A percentile compares a stretch with the other conserved stretches of the same genome.
phyloP scores from a whole-genome alignment of 2,797 vertebrate genomes.

The Danio albolineatus region DNA sequence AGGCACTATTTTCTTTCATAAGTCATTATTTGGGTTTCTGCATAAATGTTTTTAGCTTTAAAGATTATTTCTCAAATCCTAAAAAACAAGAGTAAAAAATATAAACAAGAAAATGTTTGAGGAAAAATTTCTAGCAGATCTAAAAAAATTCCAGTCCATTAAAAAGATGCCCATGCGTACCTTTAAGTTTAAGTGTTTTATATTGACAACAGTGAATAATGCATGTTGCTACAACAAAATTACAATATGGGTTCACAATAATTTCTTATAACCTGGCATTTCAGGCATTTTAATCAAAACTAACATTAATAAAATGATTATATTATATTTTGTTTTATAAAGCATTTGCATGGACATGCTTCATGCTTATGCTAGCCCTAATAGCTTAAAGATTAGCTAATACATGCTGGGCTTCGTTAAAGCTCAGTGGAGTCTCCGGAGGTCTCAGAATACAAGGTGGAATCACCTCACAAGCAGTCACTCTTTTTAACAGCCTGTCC shows the following conservation, averaged over 20 bases:
- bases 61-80: neutral
- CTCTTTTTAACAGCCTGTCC: neutral
- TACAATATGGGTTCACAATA: neutral
- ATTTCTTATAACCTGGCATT: neutral
- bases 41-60: neutral
- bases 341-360: neutral
- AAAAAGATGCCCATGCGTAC: neutral
- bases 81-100: neutral
- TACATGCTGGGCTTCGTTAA: neutral
- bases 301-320: neutral
- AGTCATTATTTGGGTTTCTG: neutral
- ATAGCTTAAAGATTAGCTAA: neutral
- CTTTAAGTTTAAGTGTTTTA: neutral
- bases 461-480: conserved; percentile 16
- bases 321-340: neutral
- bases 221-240: neutral
- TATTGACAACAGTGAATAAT: neutral
- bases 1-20: too few relatives aligned
- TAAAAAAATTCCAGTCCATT: neutral
- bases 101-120: neutral
- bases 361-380: too few relatives aligned
- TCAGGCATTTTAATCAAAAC: neutral
- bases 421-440: neutral
- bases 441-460: neutral
- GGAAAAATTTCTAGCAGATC: neutral